Evolutionary conservation across 2,113 vertebrate species (phyloP).

Genomic region (Callorhinus ursinus): DNA sequence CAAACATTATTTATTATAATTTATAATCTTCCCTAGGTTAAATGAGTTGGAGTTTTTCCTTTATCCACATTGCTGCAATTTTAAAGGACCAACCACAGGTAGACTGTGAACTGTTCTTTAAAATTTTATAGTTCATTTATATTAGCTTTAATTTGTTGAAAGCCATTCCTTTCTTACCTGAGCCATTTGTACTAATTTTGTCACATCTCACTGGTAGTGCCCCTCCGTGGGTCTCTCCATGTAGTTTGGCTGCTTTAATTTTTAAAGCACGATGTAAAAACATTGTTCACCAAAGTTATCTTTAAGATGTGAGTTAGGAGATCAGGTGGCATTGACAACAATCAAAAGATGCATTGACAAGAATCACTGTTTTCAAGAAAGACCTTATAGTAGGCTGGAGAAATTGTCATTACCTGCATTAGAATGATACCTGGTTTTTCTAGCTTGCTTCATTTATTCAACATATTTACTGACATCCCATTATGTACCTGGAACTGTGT

Average conservation of each 20-base stretch:
- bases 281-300: neutral
- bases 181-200: neutral
- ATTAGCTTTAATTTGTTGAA: constrained; percentile 55
- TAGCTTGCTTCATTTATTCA: neutral
- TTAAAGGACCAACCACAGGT: neutral
- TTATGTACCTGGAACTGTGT: neutral
- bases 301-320: neutral
- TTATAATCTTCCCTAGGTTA: constrained; percentile 59
- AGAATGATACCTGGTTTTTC: neutral
- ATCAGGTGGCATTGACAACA: neutral
- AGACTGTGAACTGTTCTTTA: neutral
- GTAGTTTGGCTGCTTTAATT: neutral
- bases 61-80: constrained; percentile 33
- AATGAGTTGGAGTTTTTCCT: constrained; percentile 60
- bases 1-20: constrained; percentile 71
- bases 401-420: neutral
- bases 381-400: neutral
- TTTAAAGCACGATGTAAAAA: constrained; percentile 16
- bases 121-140: constrained; percentile 58
- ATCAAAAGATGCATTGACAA: neutral
- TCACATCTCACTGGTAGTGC: neutral
- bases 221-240: neutral
- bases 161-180: constrained; percentile 31
- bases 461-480: neutral
- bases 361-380: constrained; percentile 36